Evolutionary conservation across 1,140 invertebrate genomes (phyloP).

Genomic region (Drosophila kohkoa): DNA sequence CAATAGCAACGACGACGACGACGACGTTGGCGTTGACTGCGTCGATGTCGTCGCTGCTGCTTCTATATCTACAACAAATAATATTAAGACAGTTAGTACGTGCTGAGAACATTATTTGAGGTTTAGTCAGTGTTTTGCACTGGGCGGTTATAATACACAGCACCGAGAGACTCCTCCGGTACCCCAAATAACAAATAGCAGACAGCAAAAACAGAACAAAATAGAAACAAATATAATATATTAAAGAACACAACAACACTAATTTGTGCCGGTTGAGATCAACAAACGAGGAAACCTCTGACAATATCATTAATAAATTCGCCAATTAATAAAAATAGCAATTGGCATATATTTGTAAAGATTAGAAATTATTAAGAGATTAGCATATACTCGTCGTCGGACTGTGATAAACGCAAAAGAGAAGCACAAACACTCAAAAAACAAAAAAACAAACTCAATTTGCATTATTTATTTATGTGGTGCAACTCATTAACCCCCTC

Average conservation of each 20-base stretch:
- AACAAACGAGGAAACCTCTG: neutral
- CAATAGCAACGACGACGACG: constrained; percentile 23
- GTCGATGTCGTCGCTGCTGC: constrained; percentile 51
- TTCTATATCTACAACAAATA: constrained; percentile 84
- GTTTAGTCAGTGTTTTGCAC: constrained; percentile 84
- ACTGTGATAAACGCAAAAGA: constrained; percentile 58
- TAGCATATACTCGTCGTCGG: constrained; percentile 12
- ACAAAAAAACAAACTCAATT: constrained; percentile 16
- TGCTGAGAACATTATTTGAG: constrained; percentile 84
- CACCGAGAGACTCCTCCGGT: constrained; percentile 38
- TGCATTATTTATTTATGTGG: constrained; percentile 71
- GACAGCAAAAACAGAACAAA: constrained; percentile 1
- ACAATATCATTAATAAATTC: constrained; percentile 7
- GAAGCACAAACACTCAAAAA: neutral
- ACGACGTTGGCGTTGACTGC: constrained; percentile 8
- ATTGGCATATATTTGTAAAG: neutral
- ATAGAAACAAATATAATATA: neutral
- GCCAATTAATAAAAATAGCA: neutral
- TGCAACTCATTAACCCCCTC: constrained; percentile 39
- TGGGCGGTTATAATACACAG: constrained; percentile 80
- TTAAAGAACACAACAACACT: neutral
- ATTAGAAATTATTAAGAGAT: constrained; percentile 6
- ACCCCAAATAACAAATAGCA: neutral
- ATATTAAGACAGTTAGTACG: constrained; percentile 84
- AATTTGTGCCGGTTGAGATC: constrained; percentile 30